Evolutionary conservation across 2,888 invertebrate genomes (phyloP).

Genomic region (Nudaria mundana): DNA sequence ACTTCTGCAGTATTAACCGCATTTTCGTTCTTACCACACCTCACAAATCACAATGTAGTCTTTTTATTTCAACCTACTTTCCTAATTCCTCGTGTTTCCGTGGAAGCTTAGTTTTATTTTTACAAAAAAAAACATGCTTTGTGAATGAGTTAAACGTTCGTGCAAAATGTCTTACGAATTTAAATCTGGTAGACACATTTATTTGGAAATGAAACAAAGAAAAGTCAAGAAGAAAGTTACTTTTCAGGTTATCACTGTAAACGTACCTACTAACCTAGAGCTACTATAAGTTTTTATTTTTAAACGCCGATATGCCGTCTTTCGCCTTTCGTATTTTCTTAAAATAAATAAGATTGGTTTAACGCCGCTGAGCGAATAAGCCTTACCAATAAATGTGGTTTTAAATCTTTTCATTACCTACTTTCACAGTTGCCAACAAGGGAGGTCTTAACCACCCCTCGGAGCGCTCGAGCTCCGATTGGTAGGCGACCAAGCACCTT

Average conservation of each 20-base stretch:
- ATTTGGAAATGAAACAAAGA: conserved; percentile 65
- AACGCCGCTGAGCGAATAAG: too few relatives aligned
- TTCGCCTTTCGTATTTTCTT: too few relatives aligned
- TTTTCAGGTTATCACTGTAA: conserved; percentile 67
- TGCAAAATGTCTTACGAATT: conserved; percentile 62
- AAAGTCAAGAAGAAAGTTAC: conserved; percentile 67
- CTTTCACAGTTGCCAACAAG: conserved; percentile 64
- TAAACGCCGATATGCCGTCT: too few relatives aligned
- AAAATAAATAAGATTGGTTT: too few relatives aligned
- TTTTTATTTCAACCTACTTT: conserved; percentile 38
- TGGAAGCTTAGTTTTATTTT: conserved; percentile 37
- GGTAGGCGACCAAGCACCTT: conserved; percentile 68
- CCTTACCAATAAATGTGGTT: too few relatives aligned
- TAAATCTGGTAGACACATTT: conserved; percentile 53
- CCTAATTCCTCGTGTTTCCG: conserved; percentile 24
- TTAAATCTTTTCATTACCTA: too few relatives aligned
- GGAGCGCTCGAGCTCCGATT: conserved; percentile 73
- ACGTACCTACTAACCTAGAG: too few relatives aligned
- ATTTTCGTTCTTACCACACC: conserved; percentile 47
- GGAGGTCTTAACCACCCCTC: conserved; percentile 69
- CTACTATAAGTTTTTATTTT: too few relatives aligned
- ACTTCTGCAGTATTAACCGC: conserved; percentile 53
- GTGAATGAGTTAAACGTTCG: conserved; percentile 32
- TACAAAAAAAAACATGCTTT: conserved; percentile 30
- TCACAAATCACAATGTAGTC: conserved; percentile 43